Conservation (phyloP, 2,888 invertebrate species). For the Frankliniella fusca region DNA sequence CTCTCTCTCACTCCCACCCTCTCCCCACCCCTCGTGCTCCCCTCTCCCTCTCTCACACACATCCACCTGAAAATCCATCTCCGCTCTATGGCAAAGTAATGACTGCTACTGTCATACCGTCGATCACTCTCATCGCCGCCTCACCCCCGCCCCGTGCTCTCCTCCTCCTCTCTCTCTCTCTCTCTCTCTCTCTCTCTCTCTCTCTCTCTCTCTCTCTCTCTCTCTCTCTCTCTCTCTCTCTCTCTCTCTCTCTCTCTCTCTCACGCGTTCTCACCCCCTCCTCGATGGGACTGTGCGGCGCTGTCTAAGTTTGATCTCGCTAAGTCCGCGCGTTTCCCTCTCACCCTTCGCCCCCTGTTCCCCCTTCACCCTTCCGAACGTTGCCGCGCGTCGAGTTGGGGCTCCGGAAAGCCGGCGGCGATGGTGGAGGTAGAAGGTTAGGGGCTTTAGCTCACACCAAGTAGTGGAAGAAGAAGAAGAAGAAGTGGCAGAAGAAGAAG, state of each 20-base stretch:
- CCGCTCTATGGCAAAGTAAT: not conserved
- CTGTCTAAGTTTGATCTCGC: slow-evolving; percentile 24
- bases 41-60: not conserved
- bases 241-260: too few species aligned
- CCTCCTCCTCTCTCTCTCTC: too few species aligned
- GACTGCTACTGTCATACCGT: not conserved
- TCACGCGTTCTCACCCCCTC: too few species aligned
- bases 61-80: slow-evolving; percentile 4
- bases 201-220: too few species aligned
- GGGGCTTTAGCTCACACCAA: slow-evolving; percentile 2
- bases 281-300: not conserved
- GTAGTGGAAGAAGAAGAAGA: not conserved
- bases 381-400: not conserved
- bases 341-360: not conserved
- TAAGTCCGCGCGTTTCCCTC: not conserved
- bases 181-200: too few species aligned
- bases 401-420: not conserved
- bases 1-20: not conserved
- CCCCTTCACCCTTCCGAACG: not conserved
- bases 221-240: too few species aligned
- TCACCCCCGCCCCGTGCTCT: too few species aligned
- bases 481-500: not conserved
- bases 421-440: not conserved
- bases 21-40: not conserved
- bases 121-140: too few species aligned